Evolutionary conservation across 1,140 invertebrate genomes (phyloP), one percentile per base, ranked within the genome.

Genomic region (Rhagoletis pomonella): DNA sequence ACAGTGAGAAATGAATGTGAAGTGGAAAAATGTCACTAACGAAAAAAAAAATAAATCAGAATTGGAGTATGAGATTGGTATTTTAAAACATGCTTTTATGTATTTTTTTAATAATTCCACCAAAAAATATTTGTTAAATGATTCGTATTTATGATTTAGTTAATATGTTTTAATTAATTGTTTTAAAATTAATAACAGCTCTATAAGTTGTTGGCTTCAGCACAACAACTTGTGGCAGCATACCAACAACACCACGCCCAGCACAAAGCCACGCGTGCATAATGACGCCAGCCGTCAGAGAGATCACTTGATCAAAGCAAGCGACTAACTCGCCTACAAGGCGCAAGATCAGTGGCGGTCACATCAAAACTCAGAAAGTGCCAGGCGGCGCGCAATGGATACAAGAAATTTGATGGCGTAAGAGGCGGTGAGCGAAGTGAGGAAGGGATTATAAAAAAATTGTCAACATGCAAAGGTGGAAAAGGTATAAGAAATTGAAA

Each of bases 401-500:
- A 29, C 29, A 29, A 29, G 29, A 29, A 29, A 29, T 29, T 29
- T 0, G 29, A 0, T 29, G 5, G 62, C 29, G 59, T 55, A 69
- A 62, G 44, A 7, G 73, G n/a, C 50, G 55, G 73, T 55, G 44
- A 19, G 29, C 55, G 73, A 47, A 81, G 44, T 55, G 73, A 47
- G n/a, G 47, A 55, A n/a, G 2, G n/a, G 47, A 81, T 10, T 10
- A 14, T 12, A 67, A 14, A 42, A 69, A 86, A 77, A 87, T 47
- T 87, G 86, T 87, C 86, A 87, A 87, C 86, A 87, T 29, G 50
- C 67, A 81, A 44, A 87, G 65, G 86, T 59, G 86, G 50, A 87
- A 77, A 44, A 67, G 29, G 42, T 4, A 55, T 4, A 67, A n/a
- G 29, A 3, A 6, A 39, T 39, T 67, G 64, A 67, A 29, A 62